Evolutionary conservation across 2,888 invertebrate genomes (phyloP).

Genomic region (Pyrocoelia pectoralis): DNA sequence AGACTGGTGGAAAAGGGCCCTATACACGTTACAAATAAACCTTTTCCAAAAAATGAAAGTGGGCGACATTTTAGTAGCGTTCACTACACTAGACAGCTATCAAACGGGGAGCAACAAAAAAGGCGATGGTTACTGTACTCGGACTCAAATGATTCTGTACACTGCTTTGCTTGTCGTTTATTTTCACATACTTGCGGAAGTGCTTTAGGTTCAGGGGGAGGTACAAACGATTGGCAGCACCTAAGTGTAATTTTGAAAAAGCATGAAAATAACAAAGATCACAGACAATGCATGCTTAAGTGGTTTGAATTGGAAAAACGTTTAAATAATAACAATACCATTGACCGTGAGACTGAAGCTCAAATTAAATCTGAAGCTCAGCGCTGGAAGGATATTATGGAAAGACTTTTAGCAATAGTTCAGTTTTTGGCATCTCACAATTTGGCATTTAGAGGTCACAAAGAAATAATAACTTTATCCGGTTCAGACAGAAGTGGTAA

Average conservation of each 20-base stretch:
- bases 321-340: not conserved
- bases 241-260: not conserved
- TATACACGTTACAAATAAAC: not conserved
- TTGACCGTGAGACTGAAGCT: not conserved
- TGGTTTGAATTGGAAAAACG: not conserved
- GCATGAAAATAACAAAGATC: not conserved
- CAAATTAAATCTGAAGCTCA: not conserved
- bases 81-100: too few relatives aligned
- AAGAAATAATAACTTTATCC: not conserved
- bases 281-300: not conserved
- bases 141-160: not conserved
- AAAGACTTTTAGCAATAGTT: not conserved
- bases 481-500: not conserved
- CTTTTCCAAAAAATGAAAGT: not conserved
- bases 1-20: not conserved
- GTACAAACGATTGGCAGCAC: not conserved
- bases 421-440: too few relatives aligned
- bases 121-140: not conserved
- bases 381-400: not conserved
- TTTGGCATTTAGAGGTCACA: too few relatives aligned
- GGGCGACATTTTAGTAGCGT: not conserved
- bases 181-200: not conserved
- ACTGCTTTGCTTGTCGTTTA: not conserved
- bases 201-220: too few relatives aligned
- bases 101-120: too few relatives aligned